Evolutionary conservation across 2,113 vertebrate species (phyloP).

Genomic region (Halcyon malimbica): DNA sequence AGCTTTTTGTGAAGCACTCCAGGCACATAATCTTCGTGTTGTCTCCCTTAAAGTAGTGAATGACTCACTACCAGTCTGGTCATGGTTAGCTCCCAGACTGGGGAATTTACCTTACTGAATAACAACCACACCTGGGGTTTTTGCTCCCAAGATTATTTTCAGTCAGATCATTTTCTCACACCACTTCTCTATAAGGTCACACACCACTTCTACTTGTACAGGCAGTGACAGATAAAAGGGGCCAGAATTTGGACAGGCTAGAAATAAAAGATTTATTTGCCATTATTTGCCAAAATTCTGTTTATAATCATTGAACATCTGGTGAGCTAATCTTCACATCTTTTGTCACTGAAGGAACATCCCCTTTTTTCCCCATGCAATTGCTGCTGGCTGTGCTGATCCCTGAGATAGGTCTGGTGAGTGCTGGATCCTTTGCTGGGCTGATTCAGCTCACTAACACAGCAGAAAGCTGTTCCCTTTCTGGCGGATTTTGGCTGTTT

Average conservation of each 20-base stretch:
- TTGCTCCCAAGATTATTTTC: not conserved
- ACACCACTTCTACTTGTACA: not conserved
- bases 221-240: not conserved
- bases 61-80: not conserved
- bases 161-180: not conserved
- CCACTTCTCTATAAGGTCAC: not conserved
- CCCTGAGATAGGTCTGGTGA: not conserved
- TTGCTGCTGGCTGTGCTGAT: not conserved
- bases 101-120: not conserved
- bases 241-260: not conserved
- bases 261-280: not conserved
- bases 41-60: not conserved
- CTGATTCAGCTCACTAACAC: not conserved
- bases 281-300: not conserved
- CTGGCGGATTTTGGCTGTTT: not conserved
- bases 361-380: not conserved
- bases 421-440: not conserved
- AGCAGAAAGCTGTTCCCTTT: not conserved
- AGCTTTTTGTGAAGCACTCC: not conserved
- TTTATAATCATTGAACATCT: not conserved
- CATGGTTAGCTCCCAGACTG: not conserved
- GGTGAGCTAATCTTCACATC: not conserved
- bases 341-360: accelerated
- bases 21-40: not conserved
- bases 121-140: not conserved